phyloP scores from a whole-genome alignment of 2,888 invertebrate genomes.

The Sinotaia quadrata region DNA sequence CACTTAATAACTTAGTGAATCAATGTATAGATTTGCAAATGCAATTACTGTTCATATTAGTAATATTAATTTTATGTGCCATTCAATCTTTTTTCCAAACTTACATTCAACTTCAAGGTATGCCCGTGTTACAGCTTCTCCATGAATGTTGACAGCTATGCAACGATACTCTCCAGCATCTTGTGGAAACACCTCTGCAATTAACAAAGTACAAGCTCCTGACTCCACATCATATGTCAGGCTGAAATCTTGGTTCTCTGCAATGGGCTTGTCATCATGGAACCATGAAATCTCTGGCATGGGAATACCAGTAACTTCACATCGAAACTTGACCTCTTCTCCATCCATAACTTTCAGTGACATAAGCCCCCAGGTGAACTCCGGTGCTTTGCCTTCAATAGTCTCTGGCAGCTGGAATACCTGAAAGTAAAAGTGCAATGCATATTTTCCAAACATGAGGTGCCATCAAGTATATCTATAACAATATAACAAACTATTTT shows the following conservation, averaged over 20 bases:
- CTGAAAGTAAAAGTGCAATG: background rate
- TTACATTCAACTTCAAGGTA: constrained; percentile 69
- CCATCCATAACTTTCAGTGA: constrained; percentile 92
- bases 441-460: too few relatives aligned
- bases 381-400: constrained; percentile 78
- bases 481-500: background rate
- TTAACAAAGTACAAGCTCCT: constrained; percentile 82
- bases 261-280: constrained; percentile 81
- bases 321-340: constrained; percentile 81
- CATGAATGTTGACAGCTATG: constrained; percentile 93
- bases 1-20: too few relatives aligned
- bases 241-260: constrained; percentile 65
- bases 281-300: constrained; percentile 83
- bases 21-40: too few relatives aligned
- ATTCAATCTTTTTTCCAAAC: too few relatives aligned
- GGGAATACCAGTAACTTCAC: constrained; percentile 60
- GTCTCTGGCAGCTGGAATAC: constrained; percentile 19
- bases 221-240: constrained; percentile 63
- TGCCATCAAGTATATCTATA: too few relatives aligned
- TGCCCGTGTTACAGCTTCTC: constrained; percentile 89
- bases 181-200: constrained; percentile 95
- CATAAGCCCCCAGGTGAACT: constrained; percentile 82
- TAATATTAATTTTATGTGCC: too few relatives aligned
- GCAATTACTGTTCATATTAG: too few relatives aligned
- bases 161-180: constrained; percentile 98